Conservation (phyloP, 2,888 invertebrate genomes). For the Synanthedon formicaeformis region DNA sequence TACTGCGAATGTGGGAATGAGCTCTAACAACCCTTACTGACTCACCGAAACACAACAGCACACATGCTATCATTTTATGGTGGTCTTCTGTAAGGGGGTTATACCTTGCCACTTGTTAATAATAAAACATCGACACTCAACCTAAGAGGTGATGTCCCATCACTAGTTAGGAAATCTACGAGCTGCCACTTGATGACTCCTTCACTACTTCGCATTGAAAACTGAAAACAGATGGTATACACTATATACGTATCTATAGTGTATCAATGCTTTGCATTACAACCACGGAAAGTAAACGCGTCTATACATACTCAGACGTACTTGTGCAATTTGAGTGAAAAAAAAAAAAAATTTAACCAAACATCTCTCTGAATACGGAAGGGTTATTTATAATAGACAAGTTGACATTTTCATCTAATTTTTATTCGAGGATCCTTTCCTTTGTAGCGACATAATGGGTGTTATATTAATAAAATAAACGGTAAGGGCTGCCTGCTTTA, state of each 20-base stretch:
- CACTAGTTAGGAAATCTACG: conserved; percentile 50
- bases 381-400: not conserved
- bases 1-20: too few species aligned
- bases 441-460: too few species aligned
- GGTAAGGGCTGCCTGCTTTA: too few species aligned
- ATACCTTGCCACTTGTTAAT: too few species aligned
- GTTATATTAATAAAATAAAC: too few species aligned
- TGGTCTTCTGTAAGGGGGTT: too few species aligned
- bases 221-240: conserved; percentile 8
- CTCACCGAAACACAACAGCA: too few species aligned
- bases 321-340: not conserved
- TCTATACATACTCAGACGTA: not conserved
- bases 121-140: not conserved
- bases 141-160: conserved; percentile 3
- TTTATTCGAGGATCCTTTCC: too few species aligned
- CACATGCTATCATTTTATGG: too few species aligned
- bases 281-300: not conserved
- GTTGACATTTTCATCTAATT: not conserved
- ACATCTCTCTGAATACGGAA: not conserved
- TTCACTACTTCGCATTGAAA: conserved; percentile 37
- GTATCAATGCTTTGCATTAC: not conserved
- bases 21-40: too few species aligned
- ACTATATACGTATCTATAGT: not conserved
- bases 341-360: not conserved
- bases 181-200: conserved; percentile 60